Percentiles rank a stretch among this genome's conserved stretches.
phyloP scores from a whole-genome alignment of 2,888 invertebrate species.

The Lamellibrachia columna region DNA sequence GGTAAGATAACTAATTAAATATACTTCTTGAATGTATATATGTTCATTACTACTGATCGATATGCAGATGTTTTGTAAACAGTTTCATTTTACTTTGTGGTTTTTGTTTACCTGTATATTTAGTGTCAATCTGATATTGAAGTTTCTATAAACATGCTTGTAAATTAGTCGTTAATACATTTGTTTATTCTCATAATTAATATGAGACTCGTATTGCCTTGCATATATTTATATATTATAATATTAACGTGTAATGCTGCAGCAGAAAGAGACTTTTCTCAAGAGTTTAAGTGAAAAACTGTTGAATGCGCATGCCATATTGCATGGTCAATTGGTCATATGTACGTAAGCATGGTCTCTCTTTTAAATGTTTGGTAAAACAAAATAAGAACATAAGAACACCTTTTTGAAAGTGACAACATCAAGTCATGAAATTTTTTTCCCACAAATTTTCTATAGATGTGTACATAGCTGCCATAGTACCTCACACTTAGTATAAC shows the following conservation, averaged over 20 bases:
- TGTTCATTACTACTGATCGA: background rate
- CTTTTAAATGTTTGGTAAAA: too few species aligned
- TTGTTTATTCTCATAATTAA: background rate
- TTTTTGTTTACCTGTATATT: background rate
- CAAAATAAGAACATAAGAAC: too few species aligned
- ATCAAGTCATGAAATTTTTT: too few species aligned
- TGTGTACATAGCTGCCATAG: too few species aligned
- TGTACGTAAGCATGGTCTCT: too few species aligned
- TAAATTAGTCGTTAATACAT: background rate
- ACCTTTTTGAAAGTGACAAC: too few species aligned
- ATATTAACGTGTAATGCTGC: too few species aligned
- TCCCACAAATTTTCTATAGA: too few species aligned
- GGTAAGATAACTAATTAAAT: background rate
- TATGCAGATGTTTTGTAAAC: background rate
- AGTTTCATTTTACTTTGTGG: background rate
- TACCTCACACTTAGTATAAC: too few species aligned
- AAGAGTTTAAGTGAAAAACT: too few species aligned
- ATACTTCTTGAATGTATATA: background rate
- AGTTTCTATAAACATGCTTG: background rate
- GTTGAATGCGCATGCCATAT: too few species aligned
- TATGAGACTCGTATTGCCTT: background rate
- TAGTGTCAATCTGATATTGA: background rate
- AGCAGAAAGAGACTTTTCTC: background rate
- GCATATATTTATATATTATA: too few species aligned
- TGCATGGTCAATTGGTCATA: background rate